phyloP scores from a whole-genome alignment of 2,888 invertebrate genomes.

The Chrysolina haemoptera region DNA sequence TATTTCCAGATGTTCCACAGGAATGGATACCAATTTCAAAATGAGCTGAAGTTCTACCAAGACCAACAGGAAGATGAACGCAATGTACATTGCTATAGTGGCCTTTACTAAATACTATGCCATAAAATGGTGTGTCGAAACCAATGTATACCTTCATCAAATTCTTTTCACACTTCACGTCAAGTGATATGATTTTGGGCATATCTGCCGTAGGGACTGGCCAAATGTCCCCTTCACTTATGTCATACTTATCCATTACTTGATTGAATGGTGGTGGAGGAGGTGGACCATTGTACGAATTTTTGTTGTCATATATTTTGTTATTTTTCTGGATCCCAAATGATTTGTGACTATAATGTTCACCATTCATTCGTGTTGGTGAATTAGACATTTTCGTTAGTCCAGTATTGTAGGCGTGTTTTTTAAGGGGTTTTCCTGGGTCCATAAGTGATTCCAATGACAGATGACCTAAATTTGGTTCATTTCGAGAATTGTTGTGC shows the following conservation, averaged over 20 bases:
- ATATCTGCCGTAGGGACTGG: constrained; percentile 89
- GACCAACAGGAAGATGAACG: constrained; percentile 88
- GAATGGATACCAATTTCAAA: constrained; percentile 94
- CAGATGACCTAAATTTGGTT: constrained; percentile 78
- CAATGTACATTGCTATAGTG: constrained; percentile 95
- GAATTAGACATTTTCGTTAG: constrained; percentile 47
- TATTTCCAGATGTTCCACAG: constrained; percentile 93
- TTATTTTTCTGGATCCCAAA: constrained; percentile 71
- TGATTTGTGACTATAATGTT: constrained; percentile 70
- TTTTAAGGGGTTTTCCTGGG: constrained; percentile 73
- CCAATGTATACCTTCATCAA: constrained; percentile 95
- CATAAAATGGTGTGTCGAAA: constrained; percentile 94
- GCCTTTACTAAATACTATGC: constrained; percentile 96
- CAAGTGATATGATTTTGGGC: constrained; percentile 93
- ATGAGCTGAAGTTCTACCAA: constrained; percentile 88
- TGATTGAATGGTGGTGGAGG: constrained; percentile 67
- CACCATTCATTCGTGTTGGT: constrained; percentile 67
- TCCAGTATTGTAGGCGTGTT: constrained; percentile 69
- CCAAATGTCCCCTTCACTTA: constrained; percentile 79
- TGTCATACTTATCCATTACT: constrained; percentile 68
- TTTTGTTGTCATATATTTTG: constrained; percentile 69
- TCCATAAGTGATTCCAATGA: constrained; percentile 80
- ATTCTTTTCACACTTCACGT: constrained; percentile 95
- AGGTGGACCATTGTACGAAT: constrained; percentile 84
- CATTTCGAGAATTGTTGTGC: constrained; percentile 74